A percentile compares a stretch with the other conserved stretches of the same genome.
phyloP scores from a whole-genome alignment of 1,140 invertebrate genomes.

The Pseudobourletiella spinata region DNA sequence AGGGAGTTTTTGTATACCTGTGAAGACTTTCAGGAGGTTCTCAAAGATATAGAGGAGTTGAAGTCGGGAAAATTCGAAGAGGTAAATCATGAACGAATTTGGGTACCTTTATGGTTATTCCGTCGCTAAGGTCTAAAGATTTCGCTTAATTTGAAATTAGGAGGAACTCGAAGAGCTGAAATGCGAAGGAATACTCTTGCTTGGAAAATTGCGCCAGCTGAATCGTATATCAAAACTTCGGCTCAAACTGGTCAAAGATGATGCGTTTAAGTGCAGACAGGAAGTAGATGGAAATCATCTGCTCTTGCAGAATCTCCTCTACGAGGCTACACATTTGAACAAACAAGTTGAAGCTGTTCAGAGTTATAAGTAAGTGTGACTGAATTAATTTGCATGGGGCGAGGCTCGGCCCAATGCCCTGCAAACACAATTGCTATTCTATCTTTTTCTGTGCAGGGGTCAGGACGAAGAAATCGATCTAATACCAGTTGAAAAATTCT shows the following conservation, averaged over 20 bases:
- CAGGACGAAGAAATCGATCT: constrained; percentile 89
- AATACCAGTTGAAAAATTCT: constrained; percentile 75
- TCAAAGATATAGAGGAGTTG: constrained; percentile 16
- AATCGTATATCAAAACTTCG: constrained; percentile 83
- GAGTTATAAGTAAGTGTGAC: constrained; percentile 74
- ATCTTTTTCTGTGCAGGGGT: constrained; percentile 66
- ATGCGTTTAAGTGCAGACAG: constrained; percentile 65
- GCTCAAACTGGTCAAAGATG: constrained; percentile 69
- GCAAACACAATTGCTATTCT: neutral
- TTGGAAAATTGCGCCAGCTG: constrained; percentile 74
- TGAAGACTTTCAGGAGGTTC: constrained; percentile 10
- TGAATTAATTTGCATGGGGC: no score
- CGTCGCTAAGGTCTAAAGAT: neutral
- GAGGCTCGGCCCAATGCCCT: no score
- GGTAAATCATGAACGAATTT: constrained; percentile 5
- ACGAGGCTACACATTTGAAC: constrained; percentile 86
- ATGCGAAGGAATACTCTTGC: constrained; percentile 56
- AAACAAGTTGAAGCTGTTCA: constrained; percentile 89
- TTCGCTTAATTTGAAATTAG: neutral
- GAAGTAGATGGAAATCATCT: constrained; percentile 82
- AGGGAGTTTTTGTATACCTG: neutral
- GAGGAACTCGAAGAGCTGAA: constrained; percentile 10
- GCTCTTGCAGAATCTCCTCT: constrained; percentile 86
- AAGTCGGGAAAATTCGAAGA: constrained; percentile 4
- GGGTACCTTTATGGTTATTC: neutral